Percentiles rank a stretch among this genome's conserved stretches.
Conservation (phyloP, 2,797 vertebrate genomes). For the Distichodus sexfasciatus region DNA sequence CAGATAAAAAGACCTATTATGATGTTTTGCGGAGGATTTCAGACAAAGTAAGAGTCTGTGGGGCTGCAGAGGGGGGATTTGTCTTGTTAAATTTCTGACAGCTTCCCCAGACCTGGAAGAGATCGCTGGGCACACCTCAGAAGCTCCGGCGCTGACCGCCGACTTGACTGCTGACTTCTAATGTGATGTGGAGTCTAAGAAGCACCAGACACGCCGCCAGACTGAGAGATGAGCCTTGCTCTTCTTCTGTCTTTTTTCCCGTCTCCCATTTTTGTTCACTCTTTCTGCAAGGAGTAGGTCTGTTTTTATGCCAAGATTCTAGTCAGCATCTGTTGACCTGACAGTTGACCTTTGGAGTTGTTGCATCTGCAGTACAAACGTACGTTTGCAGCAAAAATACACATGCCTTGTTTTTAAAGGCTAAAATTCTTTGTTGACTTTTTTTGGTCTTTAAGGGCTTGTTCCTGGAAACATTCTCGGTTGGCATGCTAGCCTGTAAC, state of each 20-base stretch:
- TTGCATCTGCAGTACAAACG: too few species aligned
- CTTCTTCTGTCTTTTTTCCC: too few species aligned
- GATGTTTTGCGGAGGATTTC: conserved; percentile 44
- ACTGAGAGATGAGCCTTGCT: not conserved
- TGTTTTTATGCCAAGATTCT: not conserved
- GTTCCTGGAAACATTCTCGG: too few species aligned
- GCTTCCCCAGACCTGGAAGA: conserved; percentile 17
- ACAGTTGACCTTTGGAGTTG: not conserved
- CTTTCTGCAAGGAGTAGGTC: not conserved
- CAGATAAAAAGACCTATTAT: conserved; percentile 60
- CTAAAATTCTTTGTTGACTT: too few species aligned
- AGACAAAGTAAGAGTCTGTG: conserved; percentile 42
- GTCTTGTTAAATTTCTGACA: conserved; percentile 46
- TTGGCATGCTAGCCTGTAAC: too few species aligned
- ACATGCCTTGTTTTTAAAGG: too few species aligned
- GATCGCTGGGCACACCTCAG: conserved; percentile 12
- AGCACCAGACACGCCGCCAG: not conserved
- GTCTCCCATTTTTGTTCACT: not conserved
- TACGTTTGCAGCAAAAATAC: too few species aligned
- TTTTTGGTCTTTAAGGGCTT: too few species aligned
- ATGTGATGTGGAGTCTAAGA: not conserved
- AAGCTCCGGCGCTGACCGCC: conserved; percentile 20
- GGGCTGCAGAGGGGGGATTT: conserved; percentile 23
- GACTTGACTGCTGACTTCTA: conserved; percentile 15
- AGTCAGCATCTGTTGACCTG: not conserved